phyloP scores from a whole-genome alignment of 1,140 invertebrate genomes.

The Pseudomyrmex pallidus region DNA sequence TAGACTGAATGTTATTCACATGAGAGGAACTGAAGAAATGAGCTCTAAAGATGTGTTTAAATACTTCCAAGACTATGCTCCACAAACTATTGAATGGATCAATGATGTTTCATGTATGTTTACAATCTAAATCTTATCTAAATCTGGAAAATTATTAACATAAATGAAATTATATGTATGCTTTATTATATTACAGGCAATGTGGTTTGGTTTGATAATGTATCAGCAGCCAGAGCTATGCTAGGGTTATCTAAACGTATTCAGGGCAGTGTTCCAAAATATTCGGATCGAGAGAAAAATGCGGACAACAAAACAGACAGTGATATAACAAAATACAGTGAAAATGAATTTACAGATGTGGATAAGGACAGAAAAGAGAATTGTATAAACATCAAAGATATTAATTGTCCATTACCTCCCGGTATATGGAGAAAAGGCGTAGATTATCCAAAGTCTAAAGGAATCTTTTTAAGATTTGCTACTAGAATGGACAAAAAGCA shows the following conservation, averaged over 20 bases:
- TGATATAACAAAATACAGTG: constrained; percentile 64
- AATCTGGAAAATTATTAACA: not conserved
- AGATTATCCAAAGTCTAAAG: constrained; percentile 87
- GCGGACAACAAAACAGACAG: constrained; percentile 35
- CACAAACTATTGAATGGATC: constrained; percentile 92
- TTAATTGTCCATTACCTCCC: constrained; percentile 87
- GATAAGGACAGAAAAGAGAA: constrained; percentile 73
- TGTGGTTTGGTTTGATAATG: constrained; percentile 90
- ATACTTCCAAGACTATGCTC: constrained; percentile 91
- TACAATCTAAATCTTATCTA: constrained; percentile 29
- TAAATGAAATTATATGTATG: not conserved
- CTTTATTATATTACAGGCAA: constrained; percentile 86
- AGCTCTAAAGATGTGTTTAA: constrained; percentile 91
- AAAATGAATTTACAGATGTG: constrained; percentile 62
- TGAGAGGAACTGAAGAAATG: constrained; percentile 91
- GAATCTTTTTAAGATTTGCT: constrained; percentile 91
- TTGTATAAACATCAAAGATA: constrained; percentile 83
- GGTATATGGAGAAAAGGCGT: constrained; percentile 91
- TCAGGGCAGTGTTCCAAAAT: constrained; percentile 67
- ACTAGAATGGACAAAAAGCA: constrained; percentile 88
- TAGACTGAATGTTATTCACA: constrained; percentile 90
- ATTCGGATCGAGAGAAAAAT: constrained; percentile 37
- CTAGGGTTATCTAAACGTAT: constrained; percentile 86
- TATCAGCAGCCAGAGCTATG: constrained; percentile 90
- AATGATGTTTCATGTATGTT: constrained; percentile 90